Evolutionary conservation across 2,797 vertebrate species (phyloP).

Genomic region (Chrysolophus pictus): DNA sequence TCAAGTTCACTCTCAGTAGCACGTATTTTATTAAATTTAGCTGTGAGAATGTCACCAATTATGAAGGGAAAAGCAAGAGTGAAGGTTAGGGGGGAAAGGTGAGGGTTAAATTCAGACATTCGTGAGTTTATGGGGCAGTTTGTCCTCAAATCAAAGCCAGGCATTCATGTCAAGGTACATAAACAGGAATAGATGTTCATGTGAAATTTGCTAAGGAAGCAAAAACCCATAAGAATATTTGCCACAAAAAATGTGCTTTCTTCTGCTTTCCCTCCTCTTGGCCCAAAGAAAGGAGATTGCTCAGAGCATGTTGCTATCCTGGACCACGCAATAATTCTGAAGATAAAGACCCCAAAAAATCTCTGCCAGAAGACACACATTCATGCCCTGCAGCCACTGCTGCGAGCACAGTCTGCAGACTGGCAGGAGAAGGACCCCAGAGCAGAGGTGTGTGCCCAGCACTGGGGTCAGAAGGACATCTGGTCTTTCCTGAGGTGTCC

Average conservation of each 20-base stretch:
- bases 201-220: slow-evolving; percentile 21
- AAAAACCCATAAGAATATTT: neutral
- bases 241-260: neutral
- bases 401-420: neutral
- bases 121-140: slow-evolving; percentile 59
- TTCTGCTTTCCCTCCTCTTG: neutral
- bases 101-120: slow-evolving; percentile 65
- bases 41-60: slow-evolving; percentile 27
- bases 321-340: neutral
- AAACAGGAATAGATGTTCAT: slow-evolving; percentile 46
- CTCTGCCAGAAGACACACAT: neutral
- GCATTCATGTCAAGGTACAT: neutral
- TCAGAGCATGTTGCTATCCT: neutral
- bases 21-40: slow-evolving; percentile 13
- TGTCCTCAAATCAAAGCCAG: slow-evolving; percentile 68
- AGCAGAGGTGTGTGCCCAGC: neutral
- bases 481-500: neutral
- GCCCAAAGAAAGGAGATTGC: neutral
- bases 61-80: slow-evolving; percentile 36
- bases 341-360: neutral
- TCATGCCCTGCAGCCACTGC: neutral
- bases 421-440: neutral
- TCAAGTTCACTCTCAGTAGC: neutral
- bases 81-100: slow-evolving; percentile 60
- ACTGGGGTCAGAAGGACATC: neutral